phyloP scores from a whole-genome alignment of 2,797 vertebrate genomes.

The Lacerta viridis region DNA sequence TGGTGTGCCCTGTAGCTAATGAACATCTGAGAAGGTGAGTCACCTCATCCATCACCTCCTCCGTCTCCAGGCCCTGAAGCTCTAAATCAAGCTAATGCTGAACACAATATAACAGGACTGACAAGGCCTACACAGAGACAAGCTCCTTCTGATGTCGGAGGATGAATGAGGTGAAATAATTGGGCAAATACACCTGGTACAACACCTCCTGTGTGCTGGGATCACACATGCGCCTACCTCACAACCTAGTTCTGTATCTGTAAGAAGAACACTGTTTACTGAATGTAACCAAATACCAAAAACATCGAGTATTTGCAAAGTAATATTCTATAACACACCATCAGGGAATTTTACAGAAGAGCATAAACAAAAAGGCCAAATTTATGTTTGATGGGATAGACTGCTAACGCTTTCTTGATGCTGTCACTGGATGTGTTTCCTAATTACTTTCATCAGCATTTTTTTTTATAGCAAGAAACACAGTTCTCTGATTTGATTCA shows the following conservation, averaged over 20 bases:
- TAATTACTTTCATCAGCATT: neutral
- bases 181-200: conserved; percentile 38
- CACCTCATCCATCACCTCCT: conserved; percentile 40
- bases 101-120: conserved; percentile 50
- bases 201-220: neutral
- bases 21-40: conserved; percentile 47
- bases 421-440: neutral
- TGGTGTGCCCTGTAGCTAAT: conserved; percentile 48
- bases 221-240: neutral
- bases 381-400: neutral
- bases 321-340: neutral
- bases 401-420: neutral
- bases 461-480: neutral
- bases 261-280: neutral
- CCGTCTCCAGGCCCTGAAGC: conserved; percentile 44
- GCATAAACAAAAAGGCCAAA: neutral
- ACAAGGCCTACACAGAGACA: conserved; percentile 48
- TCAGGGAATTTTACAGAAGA: neutral
- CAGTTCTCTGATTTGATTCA: neutral
- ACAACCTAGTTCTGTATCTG: neutral
- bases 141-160: conserved; percentile 33
- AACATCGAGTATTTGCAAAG: neutral
- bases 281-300: neutral
- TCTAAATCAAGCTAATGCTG: conserved; percentile 44
- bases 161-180: conserved; percentile 46